These are phyloP conservation scores for Nipponacmea schrenckii DNA, from an alignment of 2,888 invertebrate genomes.

Conservation along the genomic window DNA sequence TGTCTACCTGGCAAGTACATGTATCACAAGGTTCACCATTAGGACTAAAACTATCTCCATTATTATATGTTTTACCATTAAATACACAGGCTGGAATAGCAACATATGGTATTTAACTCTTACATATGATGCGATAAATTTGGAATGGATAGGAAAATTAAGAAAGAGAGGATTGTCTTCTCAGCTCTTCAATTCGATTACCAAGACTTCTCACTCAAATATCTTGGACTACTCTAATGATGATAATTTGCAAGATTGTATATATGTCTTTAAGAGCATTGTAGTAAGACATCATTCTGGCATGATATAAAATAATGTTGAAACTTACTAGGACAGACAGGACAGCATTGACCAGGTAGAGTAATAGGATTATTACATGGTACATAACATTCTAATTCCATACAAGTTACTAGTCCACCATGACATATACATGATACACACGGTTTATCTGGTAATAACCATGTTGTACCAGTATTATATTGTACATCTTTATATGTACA, in stretches of 20 bases:
- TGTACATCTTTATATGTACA: conserved; percentile 44
- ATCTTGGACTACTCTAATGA: too few relatives aligned
- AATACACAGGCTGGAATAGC: conserved; percentile 44
- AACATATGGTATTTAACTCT: too few relatives aligned
- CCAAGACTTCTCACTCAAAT: too few relatives aligned
- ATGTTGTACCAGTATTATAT: conserved; percentile 42
- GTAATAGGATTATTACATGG: conserved; percentile 47
- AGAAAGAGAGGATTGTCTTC: too few relatives aligned
- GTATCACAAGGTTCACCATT: conserved; percentile 53
- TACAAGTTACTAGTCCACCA: conserved; percentile 48
- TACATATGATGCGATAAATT: too few relatives aligned
- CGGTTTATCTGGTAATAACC: conserved; percentile 45
- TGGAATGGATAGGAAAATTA: too few relatives aligned
- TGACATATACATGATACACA: conserved; percentile 52
- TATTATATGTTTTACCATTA: conserved; percentile 40
- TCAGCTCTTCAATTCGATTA: too few relatives aligned
- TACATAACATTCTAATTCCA: conserved; percentile 44
- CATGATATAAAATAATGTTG: too few relatives aligned
- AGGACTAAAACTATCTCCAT: conserved; percentile 50
- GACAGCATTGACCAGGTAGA: conserved; percentile 53
- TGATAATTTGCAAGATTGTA: too few relatives aligned
- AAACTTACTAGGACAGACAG: conserved; percentile 49
- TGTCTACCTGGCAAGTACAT: conserved; percentile 47
- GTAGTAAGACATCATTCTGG: too few relatives aligned
- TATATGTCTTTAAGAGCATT: background rate